A percentile compares a stretch with the other conserved stretches of the same genome.
These are phyloP conservation scores for Cerceris rybyensis DNA, from an alignment of 2,888 invertebrate species.

Conservation along the genomic window DNA sequence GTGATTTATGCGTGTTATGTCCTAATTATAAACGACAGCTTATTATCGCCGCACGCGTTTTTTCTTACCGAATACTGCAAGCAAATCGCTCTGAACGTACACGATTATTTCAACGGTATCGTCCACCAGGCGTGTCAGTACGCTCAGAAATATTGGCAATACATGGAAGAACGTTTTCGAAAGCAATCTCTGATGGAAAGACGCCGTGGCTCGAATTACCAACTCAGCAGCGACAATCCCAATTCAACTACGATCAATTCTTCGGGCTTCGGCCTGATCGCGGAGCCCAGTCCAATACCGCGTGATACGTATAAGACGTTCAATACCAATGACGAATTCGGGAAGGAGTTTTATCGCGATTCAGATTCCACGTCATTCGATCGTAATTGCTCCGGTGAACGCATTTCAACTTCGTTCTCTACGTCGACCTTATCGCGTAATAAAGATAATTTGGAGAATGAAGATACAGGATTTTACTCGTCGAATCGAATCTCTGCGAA, in stretches of 20 bases:
- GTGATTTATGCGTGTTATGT: slow-evolving; percentile 76
- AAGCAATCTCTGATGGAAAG: slow-evolving; percentile 62
- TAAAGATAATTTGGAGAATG: slow-evolving; percentile 62
- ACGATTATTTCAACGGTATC: not conserved
- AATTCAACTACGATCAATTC: slow-evolving; percentile 41
- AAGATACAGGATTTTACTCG: slow-evolving; percentile 47
- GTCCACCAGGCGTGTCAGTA: slow-evolving; percentile 19
- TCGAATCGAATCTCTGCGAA: slow-evolving; percentile 34
- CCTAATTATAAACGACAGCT: slow-evolving; percentile 75
- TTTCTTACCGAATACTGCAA: slow-evolving; percentile 59
- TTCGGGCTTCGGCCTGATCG: slow-evolving; percentile 55
- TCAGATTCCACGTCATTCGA: slow-evolving; percentile 32
- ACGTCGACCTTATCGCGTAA: slow-evolving; percentile 65
- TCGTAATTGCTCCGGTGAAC: slow-evolving; percentile 38
- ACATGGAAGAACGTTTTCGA: slow-evolving; percentile 38
- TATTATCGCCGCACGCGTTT: slow-evolving; percentile 73
- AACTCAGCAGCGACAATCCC: slow-evolving; percentile 69
- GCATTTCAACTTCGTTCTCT: slow-evolving; percentile 74
- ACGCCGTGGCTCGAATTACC: slow-evolving; percentile 66
- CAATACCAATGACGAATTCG: slow-evolving; percentile 10
- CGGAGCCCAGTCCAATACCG: slow-evolving; percentile 68
- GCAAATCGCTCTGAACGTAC: slow-evolving; percentile 53
- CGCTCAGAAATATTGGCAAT: slow-evolving; percentile 20
- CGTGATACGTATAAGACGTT: slow-evolving; percentile 19
- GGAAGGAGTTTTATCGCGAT: slow-evolving; percentile 33